Percentiles rank a stretch among this genome's conserved stretches.
phyloP scores from a whole-genome alignment of 2,113 vertebrate genomes.

The Nipponia nippon region DNA sequence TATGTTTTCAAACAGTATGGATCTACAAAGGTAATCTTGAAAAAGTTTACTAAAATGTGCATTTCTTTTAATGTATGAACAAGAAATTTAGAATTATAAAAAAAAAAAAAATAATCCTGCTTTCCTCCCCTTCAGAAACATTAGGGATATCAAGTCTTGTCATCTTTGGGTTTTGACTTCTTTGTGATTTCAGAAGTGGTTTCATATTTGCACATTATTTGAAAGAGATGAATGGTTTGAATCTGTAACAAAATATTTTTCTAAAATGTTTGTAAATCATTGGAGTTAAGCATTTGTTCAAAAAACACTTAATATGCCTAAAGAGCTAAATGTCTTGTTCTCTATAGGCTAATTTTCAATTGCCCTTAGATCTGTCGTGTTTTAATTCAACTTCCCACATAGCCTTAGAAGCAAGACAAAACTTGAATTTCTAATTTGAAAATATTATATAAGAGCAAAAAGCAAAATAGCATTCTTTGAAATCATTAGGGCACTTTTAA shows the following conservation, averaged over 20 bases:
- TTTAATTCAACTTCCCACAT: constrained; percentile 8
- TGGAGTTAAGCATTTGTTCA: not conserved
- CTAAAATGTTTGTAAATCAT: not conserved
- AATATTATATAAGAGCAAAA: not conserved
- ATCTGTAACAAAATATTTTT: not conserved
- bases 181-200: not conserved
- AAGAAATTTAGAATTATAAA: not conserved
- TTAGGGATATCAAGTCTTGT: not conserved
- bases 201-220: not conserved
- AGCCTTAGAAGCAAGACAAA: not conserved
- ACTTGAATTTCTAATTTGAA: constrained; percentile 6
- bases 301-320: not conserved
- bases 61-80: not conserved
- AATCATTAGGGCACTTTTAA: not conserved
- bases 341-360: not conserved
- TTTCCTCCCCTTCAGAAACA: not conserved
- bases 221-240: not conserved
- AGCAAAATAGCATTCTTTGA: not conserved
- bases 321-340: not conserved
- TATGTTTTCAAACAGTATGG: not conserved
- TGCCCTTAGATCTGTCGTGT: not conserved
- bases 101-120: not conserved
- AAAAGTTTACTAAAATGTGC: not conserved
- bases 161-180: not conserved
- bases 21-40: not conserved